Percentiles rank a stretch among this genome's conserved stretches.
These are phyloP conservation scores for Diplogasteroides magnus DNA, from an alignment of 1,140 invertebrate species.

Conservation along the genomic window DNA sequence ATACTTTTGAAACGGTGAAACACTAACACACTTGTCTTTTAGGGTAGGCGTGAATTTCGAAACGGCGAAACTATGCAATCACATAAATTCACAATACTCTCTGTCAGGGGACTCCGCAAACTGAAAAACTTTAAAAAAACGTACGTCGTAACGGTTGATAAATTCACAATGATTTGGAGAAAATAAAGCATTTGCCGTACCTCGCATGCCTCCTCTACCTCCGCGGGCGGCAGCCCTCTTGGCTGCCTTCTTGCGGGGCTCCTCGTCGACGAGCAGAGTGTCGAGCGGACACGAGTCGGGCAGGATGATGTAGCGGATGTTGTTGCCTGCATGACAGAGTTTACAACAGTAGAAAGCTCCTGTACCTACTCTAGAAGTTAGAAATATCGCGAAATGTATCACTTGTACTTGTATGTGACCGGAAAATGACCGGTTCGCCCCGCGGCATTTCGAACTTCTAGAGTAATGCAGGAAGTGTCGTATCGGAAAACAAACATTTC, in stretches of 20 bases:
- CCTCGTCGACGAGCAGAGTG: slow-evolving; percentile 91
- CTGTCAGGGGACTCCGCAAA: neutral
- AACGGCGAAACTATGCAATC: neutral
- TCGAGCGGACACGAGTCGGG: slow-evolving; percentile 90
- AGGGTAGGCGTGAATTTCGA: neutral
- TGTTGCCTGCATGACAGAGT: slow-evolving; percentile 67
- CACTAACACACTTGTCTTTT: neutral
- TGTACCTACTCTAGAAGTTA: neutral
- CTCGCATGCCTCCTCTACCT: slow-evolving; percentile 34
- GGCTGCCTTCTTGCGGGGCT: slow-evolving; percentile 82
- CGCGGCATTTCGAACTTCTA: too few relatives aligned
- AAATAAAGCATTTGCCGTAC: neutral
- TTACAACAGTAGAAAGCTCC: neutral
- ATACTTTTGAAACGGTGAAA: too few relatives aligned
- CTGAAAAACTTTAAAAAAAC: too few relatives aligned
- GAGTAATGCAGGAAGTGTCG: too few relatives aligned
- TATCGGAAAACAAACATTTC: neutral
- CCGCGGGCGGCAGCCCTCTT: slow-evolving; percentile 28
- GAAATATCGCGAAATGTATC: too few relatives aligned
- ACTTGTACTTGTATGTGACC: too few relatives aligned
- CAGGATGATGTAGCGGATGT: slow-evolving; percentile 89
- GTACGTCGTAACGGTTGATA: too few relatives aligned
- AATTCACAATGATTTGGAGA: too few relatives aligned
- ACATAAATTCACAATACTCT: neutral
- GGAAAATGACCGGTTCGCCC: too few relatives aligned